phyloP scores from a whole-genome alignment of 1,140 invertebrate species.

The Atta colombica region DNA sequence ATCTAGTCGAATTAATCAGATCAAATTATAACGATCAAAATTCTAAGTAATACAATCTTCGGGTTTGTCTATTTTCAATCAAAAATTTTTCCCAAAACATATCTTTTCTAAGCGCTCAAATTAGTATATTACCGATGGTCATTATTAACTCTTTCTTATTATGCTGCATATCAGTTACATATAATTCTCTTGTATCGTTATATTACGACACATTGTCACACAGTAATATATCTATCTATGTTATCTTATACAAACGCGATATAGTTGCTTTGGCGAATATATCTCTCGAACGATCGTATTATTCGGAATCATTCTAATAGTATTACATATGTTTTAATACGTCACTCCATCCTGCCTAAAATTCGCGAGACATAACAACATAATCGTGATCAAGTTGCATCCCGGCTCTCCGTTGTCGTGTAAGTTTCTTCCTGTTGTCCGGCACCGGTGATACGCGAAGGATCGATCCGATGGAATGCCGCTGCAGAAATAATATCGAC shows the following conservation, averaged over 20 bases:
- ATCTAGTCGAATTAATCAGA: too few relatives aligned
- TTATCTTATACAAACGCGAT: conserved; percentile 1
- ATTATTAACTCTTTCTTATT: neutral
- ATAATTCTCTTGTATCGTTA: neutral
- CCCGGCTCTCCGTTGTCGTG: conserved; percentile 39
- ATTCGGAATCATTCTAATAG: neutral
- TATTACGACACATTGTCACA: neutral
- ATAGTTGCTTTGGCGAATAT: neutral
- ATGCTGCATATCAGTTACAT: neutral
- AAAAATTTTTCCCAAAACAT: too few relatives aligned
- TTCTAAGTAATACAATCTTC: too few relatives aligned
- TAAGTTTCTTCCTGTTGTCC: conserved; percentile 53
- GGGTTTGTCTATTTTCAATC: too few relatives aligned
- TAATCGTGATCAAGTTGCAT: conserved; percentile 38
- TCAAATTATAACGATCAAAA: too few relatives aligned
- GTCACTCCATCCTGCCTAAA: neutral
- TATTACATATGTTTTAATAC: conserved; percentile 31
- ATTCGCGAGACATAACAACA: conserved; percentile 22
- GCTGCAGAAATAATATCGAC: conserved; percentile 58
- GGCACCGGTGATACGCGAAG: conserved; percentile 48
- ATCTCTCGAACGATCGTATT: conserved; percentile 3
- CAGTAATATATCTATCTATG: too few relatives aligned
- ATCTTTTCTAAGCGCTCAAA: conserved; percentile 13
- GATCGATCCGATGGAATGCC: conserved; percentile 56
- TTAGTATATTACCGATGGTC: neutral